Percentiles rank a stretch among this genome's conserved stretches.
These are phyloP conservation scores for Tichodroma muraria DNA, from an alignment of 2,113 vertebrate genomes.

Conservation along the genomic window DNA sequence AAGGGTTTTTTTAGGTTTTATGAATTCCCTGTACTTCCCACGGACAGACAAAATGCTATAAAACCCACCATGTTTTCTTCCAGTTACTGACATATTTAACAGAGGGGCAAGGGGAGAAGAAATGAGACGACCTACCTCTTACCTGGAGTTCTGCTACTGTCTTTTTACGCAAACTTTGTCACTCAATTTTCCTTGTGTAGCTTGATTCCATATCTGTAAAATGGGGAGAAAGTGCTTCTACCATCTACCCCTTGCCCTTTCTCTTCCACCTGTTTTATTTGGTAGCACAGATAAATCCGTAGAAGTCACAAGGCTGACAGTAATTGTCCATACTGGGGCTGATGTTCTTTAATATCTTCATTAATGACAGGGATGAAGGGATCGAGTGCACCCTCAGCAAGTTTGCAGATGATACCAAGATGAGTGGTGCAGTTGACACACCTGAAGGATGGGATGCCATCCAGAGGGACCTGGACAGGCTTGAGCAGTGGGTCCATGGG, in stretches of 20 bases:
- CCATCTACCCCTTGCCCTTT: background rate
- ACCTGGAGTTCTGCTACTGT: background rate
- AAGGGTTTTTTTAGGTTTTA: background rate
- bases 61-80: background rate
- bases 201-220: background rate
- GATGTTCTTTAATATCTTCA: background rate
- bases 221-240: background rate
- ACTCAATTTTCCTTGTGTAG: background rate
- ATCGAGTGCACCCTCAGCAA: rapidly evolving
- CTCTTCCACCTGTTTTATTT: background rate
- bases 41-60: background rate
- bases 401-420: background rate
- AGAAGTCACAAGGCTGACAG: background rate
- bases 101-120: background rate
- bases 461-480: background rate
- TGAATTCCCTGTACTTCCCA: background rate
- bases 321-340: rapidly evolving
- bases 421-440: background rate
- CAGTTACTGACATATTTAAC: background rate
- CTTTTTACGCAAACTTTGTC: background rate
- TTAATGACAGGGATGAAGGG: background rate
- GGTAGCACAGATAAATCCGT: background rate
- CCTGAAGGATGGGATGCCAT: background rate
- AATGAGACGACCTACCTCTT: background rate
- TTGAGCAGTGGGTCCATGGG: background rate